These are phyloP conservation scores for Megastigmus dorsalis DNA, from an alignment of 2,888 invertebrate genomes.

Conservation along the genomic window DNA sequence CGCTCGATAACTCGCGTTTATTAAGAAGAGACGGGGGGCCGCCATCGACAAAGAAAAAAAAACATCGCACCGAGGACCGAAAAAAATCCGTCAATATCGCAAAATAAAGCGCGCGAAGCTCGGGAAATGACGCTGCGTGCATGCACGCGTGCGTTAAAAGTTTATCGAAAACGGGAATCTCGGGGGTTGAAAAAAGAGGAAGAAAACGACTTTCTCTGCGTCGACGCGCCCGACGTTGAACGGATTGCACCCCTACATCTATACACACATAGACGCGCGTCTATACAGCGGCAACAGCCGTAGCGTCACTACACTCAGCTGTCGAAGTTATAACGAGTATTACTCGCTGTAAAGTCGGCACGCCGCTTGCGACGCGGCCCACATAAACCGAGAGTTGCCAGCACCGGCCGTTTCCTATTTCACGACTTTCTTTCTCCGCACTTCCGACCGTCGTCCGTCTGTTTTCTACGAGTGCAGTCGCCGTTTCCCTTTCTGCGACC, in stretches of 20 bases:
- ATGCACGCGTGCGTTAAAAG: neutral
- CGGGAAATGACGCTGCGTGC: neutral
- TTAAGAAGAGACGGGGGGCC: slow-evolving; percentile 13
- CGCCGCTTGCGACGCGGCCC: neutral
- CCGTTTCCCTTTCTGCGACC: neutral
- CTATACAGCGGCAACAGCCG: no score
- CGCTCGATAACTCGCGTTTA: slow-evolving; percentile 49
- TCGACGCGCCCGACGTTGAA: no score
- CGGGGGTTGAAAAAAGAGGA: neutral
- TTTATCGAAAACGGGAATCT: slow-evolving; percentile 30
- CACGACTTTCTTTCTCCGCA: slow-evolving; percentile 8
- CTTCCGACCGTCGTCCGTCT: no score
- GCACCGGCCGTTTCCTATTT: slow-evolving; percentile 42
- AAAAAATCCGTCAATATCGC: neutral
- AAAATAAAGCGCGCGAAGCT: neutral
- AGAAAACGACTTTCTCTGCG: no score
- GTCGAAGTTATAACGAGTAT: slow-evolving; percentile 70
- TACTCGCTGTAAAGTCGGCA: slow-evolving; percentile 56
- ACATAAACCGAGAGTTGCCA: neutral
- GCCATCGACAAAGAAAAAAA: neutral
- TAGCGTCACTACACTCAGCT: neutral
- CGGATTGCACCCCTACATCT: slow-evolving; percentile 28
- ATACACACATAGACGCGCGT: no score
- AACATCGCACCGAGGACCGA: neutral
- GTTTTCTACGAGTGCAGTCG: neutral